Conservation (phyloP, 2,888 invertebrate genomes). For the Dromius quadrimaculatus region DNA sequence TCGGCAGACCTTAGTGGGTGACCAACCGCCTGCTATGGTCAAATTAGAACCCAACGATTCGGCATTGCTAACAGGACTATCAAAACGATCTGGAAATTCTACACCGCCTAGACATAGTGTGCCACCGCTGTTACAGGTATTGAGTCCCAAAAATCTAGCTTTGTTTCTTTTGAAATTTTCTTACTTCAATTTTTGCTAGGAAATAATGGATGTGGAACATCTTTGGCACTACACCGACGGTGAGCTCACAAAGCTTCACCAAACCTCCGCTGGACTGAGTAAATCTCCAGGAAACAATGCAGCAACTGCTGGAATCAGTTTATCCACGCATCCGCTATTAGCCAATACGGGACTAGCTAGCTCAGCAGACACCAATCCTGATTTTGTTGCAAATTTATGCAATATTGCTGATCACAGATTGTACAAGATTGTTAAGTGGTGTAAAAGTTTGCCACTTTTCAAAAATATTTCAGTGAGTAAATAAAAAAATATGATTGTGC, state of each 20-base stretch:
- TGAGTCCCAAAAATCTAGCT: neutral
- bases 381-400: constrained; percentile 90
- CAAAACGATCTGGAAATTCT: constrained; percentile 57
- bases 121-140: constrained; percentile 80
- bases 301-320: constrained; percentile 64
- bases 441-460: constrained; percentile 95
- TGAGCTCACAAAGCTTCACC: constrained; percentile 74
- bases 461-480: constrained; percentile 90
- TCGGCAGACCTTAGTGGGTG: constrained; percentile 63
- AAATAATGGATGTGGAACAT: constrained; percentile 97
- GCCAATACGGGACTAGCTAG: constrained; percentile 69
- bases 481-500: no score
- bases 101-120: constrained; percentile 63
- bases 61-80: constrained; percentile 58
- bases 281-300: constrained; percentile 58
- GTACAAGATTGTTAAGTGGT: constrained; percentile 98
- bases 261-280: constrained; percentile 58
- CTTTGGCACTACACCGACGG: constrained; percentile 94
- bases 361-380: constrained; percentile 77
- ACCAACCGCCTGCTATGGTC: constrained; percentile 63
- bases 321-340: constrained; percentile 70
- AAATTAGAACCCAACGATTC: constrained; percentile 68
- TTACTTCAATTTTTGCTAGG: constrained; percentile 68
- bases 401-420: constrained; percentile 95
- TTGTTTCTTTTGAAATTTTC: neutral